Evolutionary conservation across 1,140 invertebrate species (phyloP), one percentile per base, ranked within the genome.

Genomic region (Dinoponera quadriceps): DNA sequence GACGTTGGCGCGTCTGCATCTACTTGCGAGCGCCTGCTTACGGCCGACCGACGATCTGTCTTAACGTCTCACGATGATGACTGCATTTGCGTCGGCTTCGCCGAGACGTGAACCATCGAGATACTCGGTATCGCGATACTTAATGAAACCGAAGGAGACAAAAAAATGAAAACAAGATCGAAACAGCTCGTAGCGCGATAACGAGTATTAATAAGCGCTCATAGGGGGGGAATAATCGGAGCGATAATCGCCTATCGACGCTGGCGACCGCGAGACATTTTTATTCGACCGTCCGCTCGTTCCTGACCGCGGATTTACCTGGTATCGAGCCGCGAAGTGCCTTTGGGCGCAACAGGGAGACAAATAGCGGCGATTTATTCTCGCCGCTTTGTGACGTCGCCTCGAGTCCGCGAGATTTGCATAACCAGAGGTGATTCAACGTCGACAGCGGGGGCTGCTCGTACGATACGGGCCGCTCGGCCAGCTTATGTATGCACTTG

Each of bases 31-130:
- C 81, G 59, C 81, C 86, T 84, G 62, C 38, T 81, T 86, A 86
- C 81, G 60, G 48, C 18, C 73, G 81, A 51, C 62, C 85, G 81
- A 86, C 66, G 68, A 86, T 86, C 85, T 38, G 81, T 86, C 86
- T 84, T 74, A 71, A 86, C 74, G 49, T 84, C n/a, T 49, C 80
- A 60, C 62, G 63, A 74, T 44, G 62, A 27, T 38, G 55, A 33
- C n/a, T 80, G 48, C 54, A 63, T 85, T 83, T n/a, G 59, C 78
- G 22, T 83, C 77, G 55, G 16, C 33, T 22, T 18, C 4, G 27
- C 29, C 63, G 59, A 83, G 55, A 71, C 38, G 84, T 55, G 71
- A 86, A 73, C 84, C 48, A 29, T 77, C 54, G 27, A 4, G n/a
- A 13, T 55, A 44, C 54, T 20, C 44, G 49, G 16, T 66, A 25